Conservation (phyloP, 2,113 vertebrate species). For the Rhea americana region DNA sequence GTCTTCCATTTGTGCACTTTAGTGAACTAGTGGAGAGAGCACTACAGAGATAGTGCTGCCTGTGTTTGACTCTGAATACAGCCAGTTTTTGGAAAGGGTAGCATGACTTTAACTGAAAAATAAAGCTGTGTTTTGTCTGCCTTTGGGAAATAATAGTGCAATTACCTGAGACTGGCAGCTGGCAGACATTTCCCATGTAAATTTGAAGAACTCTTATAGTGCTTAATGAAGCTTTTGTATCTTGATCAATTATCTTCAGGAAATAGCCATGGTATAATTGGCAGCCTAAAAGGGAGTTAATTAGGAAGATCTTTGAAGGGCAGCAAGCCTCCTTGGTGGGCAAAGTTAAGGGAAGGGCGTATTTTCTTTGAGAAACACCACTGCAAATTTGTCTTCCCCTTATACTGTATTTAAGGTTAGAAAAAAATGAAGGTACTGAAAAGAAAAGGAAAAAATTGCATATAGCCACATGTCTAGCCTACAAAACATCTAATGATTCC, state of each 20-base stretch:
- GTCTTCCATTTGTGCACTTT: neutral
- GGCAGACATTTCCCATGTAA: slow-evolving; percentile 36
- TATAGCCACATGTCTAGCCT: neutral
- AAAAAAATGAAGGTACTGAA: neutral
- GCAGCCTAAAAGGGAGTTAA: slow-evolving; percentile 22
- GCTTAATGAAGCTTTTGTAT: slow-evolving; percentile 40
- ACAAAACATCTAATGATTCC: neutral
- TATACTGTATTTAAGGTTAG: rapidly evolving
- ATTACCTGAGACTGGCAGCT: slow-evolving; percentile 39
- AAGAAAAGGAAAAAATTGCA: neutral
- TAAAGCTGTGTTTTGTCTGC: slow-evolving; percentile 39
- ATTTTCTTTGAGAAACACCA: neutral
- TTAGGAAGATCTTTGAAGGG: neutral
- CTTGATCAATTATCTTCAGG: slow-evolving; percentile 20
- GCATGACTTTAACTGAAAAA: slow-evolving; percentile 13
- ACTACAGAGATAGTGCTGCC: neutral
- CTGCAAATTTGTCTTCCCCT: neutral
- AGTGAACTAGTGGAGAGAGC: neutral
- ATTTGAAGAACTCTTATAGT: neutral
- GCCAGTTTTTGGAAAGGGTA: neutral
- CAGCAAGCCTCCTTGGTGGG: neutral
- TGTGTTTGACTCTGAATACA: neutral
- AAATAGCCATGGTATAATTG: neutral
- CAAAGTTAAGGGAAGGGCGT: neutral
- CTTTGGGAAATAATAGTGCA: slow-evolving; percentile 8